Conservation (phyloP, 2,888 invertebrate species). For the Lumbricus terrestris region DNA sequence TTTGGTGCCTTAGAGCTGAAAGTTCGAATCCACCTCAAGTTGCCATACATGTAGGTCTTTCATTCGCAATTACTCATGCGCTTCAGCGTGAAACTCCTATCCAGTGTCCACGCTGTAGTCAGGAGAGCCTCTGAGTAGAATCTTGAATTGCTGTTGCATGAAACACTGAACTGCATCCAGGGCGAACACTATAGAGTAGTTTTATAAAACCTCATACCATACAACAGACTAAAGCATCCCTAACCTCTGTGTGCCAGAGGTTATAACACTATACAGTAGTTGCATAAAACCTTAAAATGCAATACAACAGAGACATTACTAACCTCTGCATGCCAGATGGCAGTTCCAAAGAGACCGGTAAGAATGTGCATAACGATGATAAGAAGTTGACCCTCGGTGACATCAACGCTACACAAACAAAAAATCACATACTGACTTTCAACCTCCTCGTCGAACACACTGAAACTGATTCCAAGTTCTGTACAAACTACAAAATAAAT, state of each 20-base stretch:
- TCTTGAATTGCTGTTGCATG: too few relatives aligned
- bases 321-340: slow-evolving; percentile 73
- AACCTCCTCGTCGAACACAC: background rate
- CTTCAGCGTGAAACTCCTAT: too few relatives aligned
- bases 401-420: slow-evolving; percentile 76
- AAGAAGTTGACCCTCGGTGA: slow-evolving; percentile 94
- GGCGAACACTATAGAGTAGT: too few relatives aligned
- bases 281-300: background rate
- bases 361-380: slow-evolving; percentile 84
- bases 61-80: too few relatives aligned
- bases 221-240: background rate
- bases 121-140: too few relatives aligned
- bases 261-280: too few relatives aligned
- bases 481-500: background rate
- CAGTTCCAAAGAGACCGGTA: slow-evolving; percentile 82
- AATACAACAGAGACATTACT: background rate
- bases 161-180: too few relatives aligned
- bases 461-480: background rate
- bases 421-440: background rate
- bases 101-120: too few relatives aligned
- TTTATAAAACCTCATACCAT: background rate
- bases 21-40: too few relatives aligned
- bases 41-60: too few relatives aligned
- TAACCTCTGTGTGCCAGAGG: slow-evolving; percentile 73
- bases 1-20: too few relatives aligned